Base-by-base conservation (phyloP, 2,113 vertebrate species). In the Peromyscus maniculatus region DNA sequence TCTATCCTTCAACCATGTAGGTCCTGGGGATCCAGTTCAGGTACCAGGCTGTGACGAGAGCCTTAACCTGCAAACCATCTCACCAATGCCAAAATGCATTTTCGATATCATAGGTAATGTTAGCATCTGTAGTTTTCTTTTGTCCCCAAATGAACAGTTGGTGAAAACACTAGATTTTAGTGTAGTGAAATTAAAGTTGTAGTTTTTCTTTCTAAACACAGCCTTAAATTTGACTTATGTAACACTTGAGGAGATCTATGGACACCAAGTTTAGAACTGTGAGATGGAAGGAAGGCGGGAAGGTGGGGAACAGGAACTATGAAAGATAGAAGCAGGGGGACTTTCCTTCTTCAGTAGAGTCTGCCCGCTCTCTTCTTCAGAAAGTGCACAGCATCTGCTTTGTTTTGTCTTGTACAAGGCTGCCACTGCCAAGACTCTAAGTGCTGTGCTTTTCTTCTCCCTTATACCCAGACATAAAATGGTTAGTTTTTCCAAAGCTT, bases 51-150 rank as follows among this genome's bases (percentile, higher is more conserved):
- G 9, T 87, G 17, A 7, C 43, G 49, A 67, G 82, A 0, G 2
- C 43, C 21, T 67, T 67, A 1, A 21, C 28, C 64, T 49, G 43
- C 64, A 69, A 7, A 87, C 64, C 43, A 33, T 49, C 62, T 22
- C 43, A 22, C 2, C 1, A 67, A 49, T 8, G 28, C 43, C 62
- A 49, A 36, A 17, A 49, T 12, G 39, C 31, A 86, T 0, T 19
- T 96, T 97, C 97, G 95, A 96, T 97, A 92, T 88, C 94, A 95
- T 43, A 86, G 82, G 0, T 71, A 82, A 86, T 92, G 52, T 49
- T 95, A 77, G 88, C 91, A 72, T 96, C 33, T 74, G 72, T 57
- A 74, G 49, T 66, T 97, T 64, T 64, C 36, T 62, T 94, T 96
- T 96, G 39, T 39, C 57, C 15, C 75, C 75, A 74, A 93, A 91